Evolutionary conservation across 2,888 invertebrate species (phyloP).

Genomic region (Epiblema foenella): DNA sequence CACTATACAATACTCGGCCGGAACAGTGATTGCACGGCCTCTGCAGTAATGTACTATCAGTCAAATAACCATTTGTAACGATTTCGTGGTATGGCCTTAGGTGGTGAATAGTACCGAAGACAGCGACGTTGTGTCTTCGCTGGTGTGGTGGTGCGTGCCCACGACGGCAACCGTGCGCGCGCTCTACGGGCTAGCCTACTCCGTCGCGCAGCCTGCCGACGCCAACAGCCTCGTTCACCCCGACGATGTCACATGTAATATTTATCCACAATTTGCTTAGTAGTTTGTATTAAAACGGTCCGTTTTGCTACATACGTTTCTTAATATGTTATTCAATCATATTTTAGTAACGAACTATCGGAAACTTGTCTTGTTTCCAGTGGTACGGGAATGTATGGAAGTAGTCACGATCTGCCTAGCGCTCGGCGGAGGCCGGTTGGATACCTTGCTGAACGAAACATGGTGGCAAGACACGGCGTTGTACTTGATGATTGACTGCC

Average conservation of each 20-base stretch:
- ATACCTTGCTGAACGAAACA: conserved; percentile 91
- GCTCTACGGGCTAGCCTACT: conserved; percentile 72
- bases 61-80: too few relatives aligned
- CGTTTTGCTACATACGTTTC: neutral
- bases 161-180: conserved; percentile 76
- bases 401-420: conserved; percentile 95
- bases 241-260: conserved; percentile 86
- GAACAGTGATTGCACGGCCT: too few relatives aligned
- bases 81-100: conserved; percentile 53
- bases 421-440: conserved; percentile 94
- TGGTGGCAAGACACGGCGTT: conserved; percentile 96
- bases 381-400: conserved; percentile 97
- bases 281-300: neutral
- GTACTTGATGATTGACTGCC: conserved; percentile 94
- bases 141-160: conserved; percentile 79
- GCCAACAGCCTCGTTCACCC: conserved; percentile 82
- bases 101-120: conserved; percentile 73
- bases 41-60: too few relatives aligned
- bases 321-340: neutral
- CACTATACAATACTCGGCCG: too few relatives aligned
- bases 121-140: conserved; percentile 69
- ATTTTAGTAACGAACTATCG: neutral
- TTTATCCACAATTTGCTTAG: conserved; percentile 21
- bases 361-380: conserved; percentile 66
- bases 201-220: conserved; percentile 71